Conservation (phyloP, 2,797 vertebrate genomes). For the Sternarchorhynchus goeldii region DNA sequence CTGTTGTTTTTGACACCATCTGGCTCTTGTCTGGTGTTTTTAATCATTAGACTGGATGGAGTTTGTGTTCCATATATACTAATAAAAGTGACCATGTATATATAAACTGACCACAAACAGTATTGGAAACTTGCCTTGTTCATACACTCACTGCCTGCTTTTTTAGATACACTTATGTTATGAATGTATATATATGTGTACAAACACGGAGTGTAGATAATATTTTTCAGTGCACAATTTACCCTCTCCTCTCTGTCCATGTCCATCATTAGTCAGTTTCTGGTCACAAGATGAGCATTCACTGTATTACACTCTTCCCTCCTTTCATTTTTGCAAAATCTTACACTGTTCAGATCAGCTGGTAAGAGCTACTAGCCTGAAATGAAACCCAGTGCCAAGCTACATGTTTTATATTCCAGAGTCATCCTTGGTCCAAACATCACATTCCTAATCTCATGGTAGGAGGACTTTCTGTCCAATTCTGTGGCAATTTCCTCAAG, state of each 20-base stretch:
- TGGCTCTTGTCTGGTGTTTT: constrained; percentile 54
- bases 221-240: too few relatives aligned
- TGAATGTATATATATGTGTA: too few relatives aligned
- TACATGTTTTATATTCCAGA: not conserved
- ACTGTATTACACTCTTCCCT: not conserved
- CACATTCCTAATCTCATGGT: constrained; percentile 57
- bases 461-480: constrained; percentile 57
- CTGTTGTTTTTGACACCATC: constrained; percentile 59
- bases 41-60: constrained; percentile 37
- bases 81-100: constrained; percentile 22
- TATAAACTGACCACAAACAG: too few relatives aligned
- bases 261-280: too few relatives aligned
- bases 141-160: too few relatives aligned
- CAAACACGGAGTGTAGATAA: too few relatives aligned
- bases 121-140: too few relatives aligned
- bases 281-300: too few relatives aligned
- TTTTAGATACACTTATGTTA: too few relatives aligned
- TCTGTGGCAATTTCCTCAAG: constrained; percentile 58
- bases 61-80: constrained; percentile 39
- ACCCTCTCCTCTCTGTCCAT: too few relatives aligned
- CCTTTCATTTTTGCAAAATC: not conserved
- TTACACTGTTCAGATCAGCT: not conserved
- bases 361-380: not conserved
- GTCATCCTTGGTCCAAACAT: constrained; percentile 38
- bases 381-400: not conserved